Evolutionary conservation across 2,888 invertebrate species (phyloP).

Genomic region (Pilophorus perplexus): DNA sequence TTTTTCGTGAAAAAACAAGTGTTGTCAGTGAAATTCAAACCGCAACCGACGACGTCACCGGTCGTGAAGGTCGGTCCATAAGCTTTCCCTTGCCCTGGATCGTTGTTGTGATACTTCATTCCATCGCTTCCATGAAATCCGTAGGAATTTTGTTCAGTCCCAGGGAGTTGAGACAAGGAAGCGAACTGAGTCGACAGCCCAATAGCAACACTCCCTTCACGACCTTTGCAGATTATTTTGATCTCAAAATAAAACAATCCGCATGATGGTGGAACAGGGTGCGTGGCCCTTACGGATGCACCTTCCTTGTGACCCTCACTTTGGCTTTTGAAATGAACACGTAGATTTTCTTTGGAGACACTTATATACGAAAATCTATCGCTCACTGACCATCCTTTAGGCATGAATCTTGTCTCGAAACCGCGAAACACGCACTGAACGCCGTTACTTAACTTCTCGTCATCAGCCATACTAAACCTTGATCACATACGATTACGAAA

Average conservation of each 20-base stretch:
- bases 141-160: conserved; percentile 31
- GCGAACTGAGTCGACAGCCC: conserved; percentile 35
- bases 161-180: conserved; percentile 24
- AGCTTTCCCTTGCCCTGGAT: conserved; percentile 20
- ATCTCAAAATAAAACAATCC: conserved; percentile 36
- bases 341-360: conserved; percentile 31
- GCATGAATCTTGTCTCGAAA: conserved; percentile 17
- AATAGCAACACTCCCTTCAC: conserved; percentile 31
- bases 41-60: conserved; percentile 35
- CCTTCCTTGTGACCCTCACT: conserved; percentile 27
- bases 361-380: conserved; percentile 34
- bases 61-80: conserved; percentile 34
- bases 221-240: conserved; percentile 33
- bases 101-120: conserved; percentile 26
- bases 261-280: conserved; percentile 22
- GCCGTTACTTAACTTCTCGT: conserved; percentile 29
- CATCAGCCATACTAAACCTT: conserved; percentile 28
- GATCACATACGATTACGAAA: not conserved
- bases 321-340: conserved; percentile 24
- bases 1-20: conserved; percentile 40
- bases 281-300: conserved; percentile 25
- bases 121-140: conserved; percentile 32
- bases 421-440: conserved; percentile 21
- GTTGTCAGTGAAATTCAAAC: conserved; percentile 31
- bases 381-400: conserved; percentile 28